Evolutionary conservation across 1,140 invertebrate genomes (phyloP).

Genomic region (Pantala flavescens): DNA sequence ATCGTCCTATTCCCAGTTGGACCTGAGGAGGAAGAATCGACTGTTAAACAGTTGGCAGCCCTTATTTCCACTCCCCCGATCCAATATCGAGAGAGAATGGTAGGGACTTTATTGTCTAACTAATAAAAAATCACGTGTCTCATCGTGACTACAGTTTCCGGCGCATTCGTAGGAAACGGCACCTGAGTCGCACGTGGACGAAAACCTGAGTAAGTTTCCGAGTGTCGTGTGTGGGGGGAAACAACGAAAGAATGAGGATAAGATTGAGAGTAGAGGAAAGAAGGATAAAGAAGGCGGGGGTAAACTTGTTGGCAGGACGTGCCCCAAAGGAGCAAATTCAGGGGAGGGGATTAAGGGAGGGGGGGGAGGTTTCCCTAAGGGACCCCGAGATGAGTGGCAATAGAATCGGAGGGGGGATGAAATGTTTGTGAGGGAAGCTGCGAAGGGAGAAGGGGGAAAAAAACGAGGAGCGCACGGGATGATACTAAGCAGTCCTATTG

Average conservation of each 20-base stretch:
- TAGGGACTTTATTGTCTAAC: not conserved
- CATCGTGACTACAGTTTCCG: not conserved
- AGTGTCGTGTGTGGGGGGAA: not conserved
- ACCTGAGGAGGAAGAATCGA: too few relatives aligned
- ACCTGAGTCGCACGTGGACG: not conserved
- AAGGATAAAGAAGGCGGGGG: not conserved
- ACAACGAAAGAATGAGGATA: not conserved
- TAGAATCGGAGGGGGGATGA: not conserved
- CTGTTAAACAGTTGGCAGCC: too few relatives aligned
- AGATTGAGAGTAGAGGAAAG: not conserved
- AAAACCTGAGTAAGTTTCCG: not conserved
- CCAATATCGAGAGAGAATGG: not conserved
- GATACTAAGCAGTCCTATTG: not conserved
- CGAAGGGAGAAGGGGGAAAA: not conserved
- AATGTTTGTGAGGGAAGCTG: not conserved
- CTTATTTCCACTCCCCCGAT: too few relatives aligned
- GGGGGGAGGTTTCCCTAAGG: not conserved
- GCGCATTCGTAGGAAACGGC: not conserved
- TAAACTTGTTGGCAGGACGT: slow-evolving; percentile 8
- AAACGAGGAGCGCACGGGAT: not conserved
- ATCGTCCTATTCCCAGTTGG: too few relatives aligned
- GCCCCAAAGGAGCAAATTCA: not conserved
- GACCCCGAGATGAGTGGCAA: not conserved
- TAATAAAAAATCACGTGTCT: not conserved
- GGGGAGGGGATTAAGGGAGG: not conserved